Conservation (phyloP, 2,113 vertebrate genomes). For the Circaetus cinerascens region DNA sequence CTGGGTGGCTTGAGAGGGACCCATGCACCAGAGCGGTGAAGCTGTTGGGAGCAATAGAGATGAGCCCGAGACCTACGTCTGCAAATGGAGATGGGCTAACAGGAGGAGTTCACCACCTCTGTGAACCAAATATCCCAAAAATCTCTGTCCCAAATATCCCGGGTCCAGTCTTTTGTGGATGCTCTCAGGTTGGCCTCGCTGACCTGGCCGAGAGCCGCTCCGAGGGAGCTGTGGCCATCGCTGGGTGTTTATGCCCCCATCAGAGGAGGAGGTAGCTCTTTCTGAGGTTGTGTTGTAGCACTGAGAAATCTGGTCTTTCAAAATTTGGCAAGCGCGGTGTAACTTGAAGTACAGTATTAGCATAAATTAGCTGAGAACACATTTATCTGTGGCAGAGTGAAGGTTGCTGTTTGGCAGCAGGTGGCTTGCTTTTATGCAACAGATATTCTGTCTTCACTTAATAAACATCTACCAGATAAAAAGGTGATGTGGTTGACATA, state of each 20-base stretch:
- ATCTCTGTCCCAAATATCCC: not conserved
- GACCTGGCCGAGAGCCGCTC: not conserved
- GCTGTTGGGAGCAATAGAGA: not conserved
- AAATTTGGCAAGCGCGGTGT: not conserved
- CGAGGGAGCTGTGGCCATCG: rapidly evolving
- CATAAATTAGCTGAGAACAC: conserved; percentile 17
- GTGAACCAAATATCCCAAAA: not conserved
- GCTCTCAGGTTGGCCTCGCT: not conserved
- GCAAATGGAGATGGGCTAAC: not conserved
- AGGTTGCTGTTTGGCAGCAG: conserved; percentile 35
- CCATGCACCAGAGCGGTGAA: not conserved
- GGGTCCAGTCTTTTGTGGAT: not conserved
- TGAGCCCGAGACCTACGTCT: rapidly evolving
- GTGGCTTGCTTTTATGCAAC: conserved; percentile 22
- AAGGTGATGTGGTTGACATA: conserved; percentile 31
- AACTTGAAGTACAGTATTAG: not conserved
- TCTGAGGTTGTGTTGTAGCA: not conserved
- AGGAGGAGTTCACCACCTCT: not conserved
- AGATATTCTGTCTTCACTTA: conserved; percentile 29
- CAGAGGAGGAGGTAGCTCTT: not conserved
- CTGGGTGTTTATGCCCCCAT: not conserved
- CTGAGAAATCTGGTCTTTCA: not conserved
- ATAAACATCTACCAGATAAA: conserved; percentile 34
- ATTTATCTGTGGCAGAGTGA: conserved; percentile 21
- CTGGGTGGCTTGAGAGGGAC: not conserved